A percentile compares a stretch with the other conserved stretches of the same genome.
phyloP scores from a whole-genome alignment of 2,888 invertebrate species.

The Gastracanthus pulcherrimus region DNA sequence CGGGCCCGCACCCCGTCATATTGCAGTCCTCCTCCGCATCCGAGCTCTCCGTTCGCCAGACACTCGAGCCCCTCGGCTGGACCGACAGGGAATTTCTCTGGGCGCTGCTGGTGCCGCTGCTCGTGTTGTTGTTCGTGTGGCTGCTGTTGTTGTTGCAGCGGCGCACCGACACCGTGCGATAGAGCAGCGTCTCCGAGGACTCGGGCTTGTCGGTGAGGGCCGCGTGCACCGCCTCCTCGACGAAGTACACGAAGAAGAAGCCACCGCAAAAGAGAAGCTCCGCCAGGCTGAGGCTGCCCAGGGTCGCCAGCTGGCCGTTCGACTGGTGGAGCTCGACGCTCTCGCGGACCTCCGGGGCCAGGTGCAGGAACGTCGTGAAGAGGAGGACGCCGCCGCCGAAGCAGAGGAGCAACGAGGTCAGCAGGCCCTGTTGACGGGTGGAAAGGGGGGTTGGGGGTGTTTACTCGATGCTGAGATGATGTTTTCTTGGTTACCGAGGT shows the following conservation, averaged over 20 bases:
- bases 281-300: constrained; percentile 78
- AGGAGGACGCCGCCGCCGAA: constrained; percentile 84
- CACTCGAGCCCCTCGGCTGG: neutral
- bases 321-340: constrained; percentile 78
- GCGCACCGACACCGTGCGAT: constrained; percentile 80
- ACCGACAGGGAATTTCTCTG: constrained; percentile 26
- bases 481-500: too few species aligned
- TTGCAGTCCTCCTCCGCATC: constrained; percentile 49
- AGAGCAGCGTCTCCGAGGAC: constrained; percentile 77
- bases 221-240: constrained; percentile 82
- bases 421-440: constrained; percentile 78
- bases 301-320: constrained; percentile 76
- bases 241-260: constrained; percentile 83
- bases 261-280: constrained; percentile 82
- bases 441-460: too few species aligned
- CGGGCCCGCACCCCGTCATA: constrained; percentile 12
- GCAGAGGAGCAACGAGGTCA: constrained; percentile 81
- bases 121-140: constrained; percentile 61
- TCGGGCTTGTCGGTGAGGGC: constrained; percentile 77
- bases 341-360: constrained; percentile 83
- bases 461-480: too few species aligned
- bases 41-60: constrained; percentile 45
- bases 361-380: constrained; percentile 83
- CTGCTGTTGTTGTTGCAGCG: constrained; percentile 76
- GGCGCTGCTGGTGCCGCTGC: constrained; percentile 44